Base-by-base conservation (phyloP, 2,113 vertebrate species). In the Varanus komodoensis region DNA sequence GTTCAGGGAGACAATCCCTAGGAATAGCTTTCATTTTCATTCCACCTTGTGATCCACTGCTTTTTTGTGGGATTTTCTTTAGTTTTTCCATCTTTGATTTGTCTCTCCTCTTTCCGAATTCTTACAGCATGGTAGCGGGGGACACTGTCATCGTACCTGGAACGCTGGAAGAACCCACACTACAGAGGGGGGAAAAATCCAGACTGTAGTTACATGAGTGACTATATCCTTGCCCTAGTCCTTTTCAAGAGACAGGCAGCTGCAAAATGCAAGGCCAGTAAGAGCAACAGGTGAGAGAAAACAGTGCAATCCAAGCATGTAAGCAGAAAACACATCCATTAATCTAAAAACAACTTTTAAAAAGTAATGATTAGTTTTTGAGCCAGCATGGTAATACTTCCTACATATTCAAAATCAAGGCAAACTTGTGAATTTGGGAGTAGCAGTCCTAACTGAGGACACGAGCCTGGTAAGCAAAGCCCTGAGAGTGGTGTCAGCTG, bases 101-200 rank as follows among this genome's bases (percentile, higher is more conserved):
- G 97, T 3, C 97, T 96, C 38, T 98, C 97, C 94, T 98, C 98
- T 95, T 98, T 99, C 15, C 97, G 97, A 92, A 99, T 99, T 92
- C 98, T 98, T 90, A 99, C 98, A 8, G 99, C 99, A 15, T 99
- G 97, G 96, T 99, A 99, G 91, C 97, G 97, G 81, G 99, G 99
- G 92, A 99, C 94, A 29, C 97, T 98, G 96, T 99, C 98, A 21
- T 99, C 98, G 94, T 98, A 98, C 97, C 98, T 98, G 90, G 99
- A 98, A 78, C 98, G 99, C 93, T 97, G 98, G 96, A 99, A 99
- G 98, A 99, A 99, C 94, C 99, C 99, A 74, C 98, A 99, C 99
- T 99, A 96, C 27, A 8, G 32, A 0, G 73, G 4, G 81, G 54
- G 82, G 86, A 91, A 54, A n/a, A 83, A 89, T 79, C 17, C 77